A percentile compares a stretch with the other conserved stretches of the same genome.
These are phyloP conservation scores for Incurvaria masculella DNA, from an alignment of 2,888 invertebrate genomes.

Conservation along the genomic window DNA sequence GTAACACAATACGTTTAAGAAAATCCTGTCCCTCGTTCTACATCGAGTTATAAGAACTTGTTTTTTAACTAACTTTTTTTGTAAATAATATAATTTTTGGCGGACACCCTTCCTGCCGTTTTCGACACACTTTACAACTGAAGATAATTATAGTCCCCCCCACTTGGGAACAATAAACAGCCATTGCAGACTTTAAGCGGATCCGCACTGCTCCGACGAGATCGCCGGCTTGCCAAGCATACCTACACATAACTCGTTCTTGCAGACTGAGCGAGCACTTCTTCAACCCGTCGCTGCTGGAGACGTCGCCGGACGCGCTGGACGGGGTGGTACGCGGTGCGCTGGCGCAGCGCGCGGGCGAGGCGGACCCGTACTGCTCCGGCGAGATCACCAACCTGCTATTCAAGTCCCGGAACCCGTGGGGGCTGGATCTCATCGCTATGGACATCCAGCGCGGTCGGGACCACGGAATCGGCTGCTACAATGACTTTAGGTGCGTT, in stretches of 20 bases:
- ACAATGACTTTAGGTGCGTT: slow-evolving; percentile 58
- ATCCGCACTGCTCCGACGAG: too few relatives aligned
- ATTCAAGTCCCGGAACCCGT: slow-evolving; percentile 37
- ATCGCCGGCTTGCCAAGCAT: neutral
- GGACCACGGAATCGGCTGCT: slow-evolving; percentile 62
- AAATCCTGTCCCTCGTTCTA: too few relatives aligned
- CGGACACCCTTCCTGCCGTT: too few relatives aligned
- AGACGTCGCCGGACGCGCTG: slow-evolving; percentile 40
- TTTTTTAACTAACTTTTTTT: too few relatives aligned
- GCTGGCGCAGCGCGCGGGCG: slow-evolving; percentile 51
- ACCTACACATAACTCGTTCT: slow-evolving; percentile 7
- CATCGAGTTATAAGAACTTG: too few relatives aligned
- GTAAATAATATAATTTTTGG: too few relatives aligned
- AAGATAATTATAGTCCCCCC: too few relatives aligned
- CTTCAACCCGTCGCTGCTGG: slow-evolving; percentile 53
- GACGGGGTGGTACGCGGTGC: slow-evolving; percentile 56
- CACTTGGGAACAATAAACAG: too few relatives aligned
- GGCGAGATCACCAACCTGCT: slow-evolving; percentile 47
- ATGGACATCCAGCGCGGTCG: slow-evolving; percentile 64
- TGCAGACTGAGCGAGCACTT: slow-evolving; percentile 55
- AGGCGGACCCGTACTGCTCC: slow-evolving; percentile 55
- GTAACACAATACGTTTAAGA: too few relatives aligned
- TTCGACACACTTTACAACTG: too few relatives aligned
- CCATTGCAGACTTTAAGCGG: too few relatives aligned
- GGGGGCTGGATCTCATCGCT: slow-evolving; percentile 61